These are phyloP conservation scores for Ganaspis sp. DNA, from an alignment of 1,140 invertebrate genomes.

Conservation along the genomic window DNA sequence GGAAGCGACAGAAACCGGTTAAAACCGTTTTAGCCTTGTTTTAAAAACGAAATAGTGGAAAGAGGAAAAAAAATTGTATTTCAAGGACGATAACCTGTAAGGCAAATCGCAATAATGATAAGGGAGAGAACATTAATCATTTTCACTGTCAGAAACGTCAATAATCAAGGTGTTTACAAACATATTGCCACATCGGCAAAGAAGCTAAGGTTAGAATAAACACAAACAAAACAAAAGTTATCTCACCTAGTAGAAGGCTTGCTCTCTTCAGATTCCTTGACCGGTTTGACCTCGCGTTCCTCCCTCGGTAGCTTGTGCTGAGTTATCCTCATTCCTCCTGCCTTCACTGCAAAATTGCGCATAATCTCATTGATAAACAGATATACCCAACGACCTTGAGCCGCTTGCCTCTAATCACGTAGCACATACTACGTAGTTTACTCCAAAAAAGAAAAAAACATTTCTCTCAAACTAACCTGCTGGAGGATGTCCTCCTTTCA, in stretches of 20 bases:
- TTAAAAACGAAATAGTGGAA: too few species aligned
- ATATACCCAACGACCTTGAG: constrained; percentile 50
- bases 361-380: constrained; percentile 35
- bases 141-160: background rate
- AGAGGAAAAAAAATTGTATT: background rate
- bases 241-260: constrained; percentile 68
- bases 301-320: constrained; percentile 86
- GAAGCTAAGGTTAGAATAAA: background rate
- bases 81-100: background rate
- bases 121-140: background rate
- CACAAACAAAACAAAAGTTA: background rate
- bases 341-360: constrained; percentile 83
- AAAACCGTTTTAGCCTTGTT: constrained; percentile 11
- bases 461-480: constrained; percentile 81
- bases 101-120: background rate
- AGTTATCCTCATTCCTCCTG: constrained; percentile 93
- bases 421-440: constrained; percentile 36
- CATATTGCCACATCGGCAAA: constrained; percentile 11
- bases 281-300: constrained; percentile 78
- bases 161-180: background rate
- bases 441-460: constrained; percentile 38
- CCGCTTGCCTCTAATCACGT: constrained; percentile 40
- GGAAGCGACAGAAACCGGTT: background rate
- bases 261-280: constrained; percentile 69
- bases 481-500: constrained; percentile 89